Conservation (phyloP, 2,888 invertebrate species). For the Calephelis perditalis region DNA sequence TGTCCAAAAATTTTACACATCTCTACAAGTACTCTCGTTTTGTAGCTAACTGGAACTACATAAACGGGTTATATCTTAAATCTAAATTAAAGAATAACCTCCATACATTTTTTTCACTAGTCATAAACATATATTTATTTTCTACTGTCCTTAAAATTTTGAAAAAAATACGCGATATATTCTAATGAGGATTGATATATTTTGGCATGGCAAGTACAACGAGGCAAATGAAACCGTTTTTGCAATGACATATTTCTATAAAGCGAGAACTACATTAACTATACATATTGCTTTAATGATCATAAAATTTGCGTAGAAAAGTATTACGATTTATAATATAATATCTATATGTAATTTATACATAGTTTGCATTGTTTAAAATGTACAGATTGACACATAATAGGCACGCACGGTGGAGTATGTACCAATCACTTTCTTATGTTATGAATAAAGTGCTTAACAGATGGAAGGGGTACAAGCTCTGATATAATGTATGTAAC, state of each 20-base stretch:
- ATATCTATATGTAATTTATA: too few species aligned
- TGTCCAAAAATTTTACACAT: neutral
- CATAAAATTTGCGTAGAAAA: neutral
- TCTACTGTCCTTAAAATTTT: slow-evolving; percentile 1
- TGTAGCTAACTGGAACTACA: slow-evolving; percentile 5
- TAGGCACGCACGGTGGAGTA: too few species aligned
- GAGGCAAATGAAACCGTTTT: slow-evolving; percentile 3
- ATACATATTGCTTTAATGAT: neutral
- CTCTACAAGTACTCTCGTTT: neutral
- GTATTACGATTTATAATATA: neutral
- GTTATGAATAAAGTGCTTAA: too few species aligned
- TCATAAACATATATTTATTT: slow-evolving; percentile 6
- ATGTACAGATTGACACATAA: too few species aligned
- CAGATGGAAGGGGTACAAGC: too few species aligned
- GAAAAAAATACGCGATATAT: neutral
- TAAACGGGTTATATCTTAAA: neutral
- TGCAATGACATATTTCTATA: neutral
- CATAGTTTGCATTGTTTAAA: too few species aligned
- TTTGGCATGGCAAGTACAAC: slow-evolving; percentile 4
- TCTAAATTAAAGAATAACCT: slow-evolving; percentile 1
- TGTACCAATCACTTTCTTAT: too few species aligned
- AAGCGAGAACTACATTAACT: neutral
- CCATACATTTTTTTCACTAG: neutral
- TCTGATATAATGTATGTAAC: too few species aligned
- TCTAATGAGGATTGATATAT: slow-evolving; percentile 5